A percentile compares a stretch with the other conserved stretches of the same genome.
These are phyloP conservation scores for Crotophaga sulcirostris DNA, from an alignment of 2,113 vertebrate genomes.

Conservation along the genomic window DNA sequence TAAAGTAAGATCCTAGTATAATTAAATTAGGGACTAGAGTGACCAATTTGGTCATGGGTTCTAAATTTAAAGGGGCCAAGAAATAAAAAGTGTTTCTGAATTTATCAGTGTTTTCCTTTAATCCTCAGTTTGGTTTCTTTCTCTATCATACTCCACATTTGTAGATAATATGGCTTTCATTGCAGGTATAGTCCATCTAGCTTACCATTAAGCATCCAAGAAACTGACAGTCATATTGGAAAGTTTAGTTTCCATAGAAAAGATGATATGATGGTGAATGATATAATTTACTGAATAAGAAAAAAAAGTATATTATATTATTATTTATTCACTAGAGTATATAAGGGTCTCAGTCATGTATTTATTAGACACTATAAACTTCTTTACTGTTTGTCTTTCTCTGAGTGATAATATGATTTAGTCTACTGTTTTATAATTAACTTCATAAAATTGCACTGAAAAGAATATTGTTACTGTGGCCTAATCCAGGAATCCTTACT, in stretches of 20 bases:
- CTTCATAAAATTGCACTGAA: not conserved
- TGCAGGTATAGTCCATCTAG: slow-evolving; percentile 73
- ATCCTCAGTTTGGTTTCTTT: not conserved
- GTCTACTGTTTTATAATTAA: not conserved
- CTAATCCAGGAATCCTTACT: not conserved
- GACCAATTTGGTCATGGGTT: not conserved
- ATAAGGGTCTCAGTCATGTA: not conserved
- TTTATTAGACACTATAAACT: not conserved
- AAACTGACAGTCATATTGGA: slow-evolving; percentile 76
- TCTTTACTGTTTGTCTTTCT: not conserved
- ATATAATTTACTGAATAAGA: not conserved
- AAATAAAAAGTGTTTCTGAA: not conserved
- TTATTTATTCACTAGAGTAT: not conserved
- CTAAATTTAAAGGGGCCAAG: not conserved
- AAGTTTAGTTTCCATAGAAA: slow-evolving; percentile 78
- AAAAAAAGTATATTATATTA: not conserved
- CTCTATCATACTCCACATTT: not conserved
- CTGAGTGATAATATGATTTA: not conserved
- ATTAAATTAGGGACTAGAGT: not conserved
- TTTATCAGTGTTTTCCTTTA: not conserved
- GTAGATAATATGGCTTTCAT: not conserved
- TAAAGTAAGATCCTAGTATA: not conserved
- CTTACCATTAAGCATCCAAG: slow-evolving; percentile 74
- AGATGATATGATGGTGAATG: slow-evolving; percentile 69
- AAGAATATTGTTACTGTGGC: not conserved